phyloP scores from a whole-genome alignment of 2,797 vertebrate genomes.

The Dendrocincla fuliginosa region DNA sequence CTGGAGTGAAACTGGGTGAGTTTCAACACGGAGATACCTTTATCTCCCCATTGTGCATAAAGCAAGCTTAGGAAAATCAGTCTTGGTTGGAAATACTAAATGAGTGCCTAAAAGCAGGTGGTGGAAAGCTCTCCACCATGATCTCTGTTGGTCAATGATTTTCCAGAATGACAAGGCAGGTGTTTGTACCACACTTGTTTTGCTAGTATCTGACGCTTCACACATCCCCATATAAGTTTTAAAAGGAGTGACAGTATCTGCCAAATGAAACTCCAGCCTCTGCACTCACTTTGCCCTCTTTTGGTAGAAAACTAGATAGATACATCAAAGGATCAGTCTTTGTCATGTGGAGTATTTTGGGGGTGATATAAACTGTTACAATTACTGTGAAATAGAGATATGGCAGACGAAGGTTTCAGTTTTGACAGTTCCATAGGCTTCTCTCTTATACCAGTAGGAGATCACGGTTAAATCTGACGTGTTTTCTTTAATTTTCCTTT shows the following conservation, averaged over 20 bases:
- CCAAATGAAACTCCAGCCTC: not conserved
- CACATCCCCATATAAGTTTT: not conserved
- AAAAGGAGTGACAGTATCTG: not conserved
- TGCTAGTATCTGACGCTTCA: not conserved
- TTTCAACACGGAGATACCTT: fast-evolving
- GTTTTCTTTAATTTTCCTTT: not conserved
- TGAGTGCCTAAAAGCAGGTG: not conserved
- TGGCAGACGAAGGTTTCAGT: not conserved
- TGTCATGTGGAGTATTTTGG: not conserved
- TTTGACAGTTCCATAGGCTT: not conserved
- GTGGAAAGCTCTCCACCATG: not conserved
- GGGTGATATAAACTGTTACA: not conserved
- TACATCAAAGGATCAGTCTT: not conserved
- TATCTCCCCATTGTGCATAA: not conserved
- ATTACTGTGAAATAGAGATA: not conserved
- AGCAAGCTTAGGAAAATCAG: not conserved
- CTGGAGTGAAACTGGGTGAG: not conserved
- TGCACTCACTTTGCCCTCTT: not conserved
- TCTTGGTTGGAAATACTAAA: not conserved
- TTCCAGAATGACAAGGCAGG: not conserved
- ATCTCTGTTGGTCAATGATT: not conserved
- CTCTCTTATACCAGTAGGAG: not conserved
- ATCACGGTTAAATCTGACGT: not conserved
- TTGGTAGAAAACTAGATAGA: not conserved
- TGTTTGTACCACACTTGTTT: not conserved